A percentile compares a stretch with the other conserved stretches of the same genome.
Evolutionary conservation across 2,888 invertebrate genomes (phyloP).

Genomic region (Pycnomerus fuliginosus): DNA sequence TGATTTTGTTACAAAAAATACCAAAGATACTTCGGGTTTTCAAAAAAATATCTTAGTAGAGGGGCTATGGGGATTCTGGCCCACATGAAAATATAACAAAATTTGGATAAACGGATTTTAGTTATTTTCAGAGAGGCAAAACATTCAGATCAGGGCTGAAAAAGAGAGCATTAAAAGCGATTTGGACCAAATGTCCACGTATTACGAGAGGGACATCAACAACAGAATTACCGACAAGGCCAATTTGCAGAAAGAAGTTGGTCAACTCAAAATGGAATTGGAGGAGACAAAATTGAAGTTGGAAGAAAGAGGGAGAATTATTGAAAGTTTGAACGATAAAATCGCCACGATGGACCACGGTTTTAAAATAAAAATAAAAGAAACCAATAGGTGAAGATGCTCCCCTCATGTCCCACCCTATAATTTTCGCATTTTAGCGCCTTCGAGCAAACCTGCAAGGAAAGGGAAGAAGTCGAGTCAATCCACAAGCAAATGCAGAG

Average conservation of each 20-base stretch:
- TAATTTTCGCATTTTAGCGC: constrained; percentile 30
- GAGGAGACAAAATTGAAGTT: constrained; percentile 42
- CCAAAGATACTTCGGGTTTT: no score
- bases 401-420: not conserved
- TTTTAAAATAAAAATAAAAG: constrained; percentile 23
- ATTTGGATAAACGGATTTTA: constrained; percentile 33
- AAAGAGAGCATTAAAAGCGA: constrained; percentile 61
- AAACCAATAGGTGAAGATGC: constrained; percentile 5
- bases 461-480: constrained; percentile 32
- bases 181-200: constrained; percentile 58
- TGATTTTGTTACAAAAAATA: no score
- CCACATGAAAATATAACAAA: no score
- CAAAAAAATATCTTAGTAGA: no score
- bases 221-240: constrained; percentile 61
- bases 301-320: constrained; percentile 39
- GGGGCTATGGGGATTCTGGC: no score
- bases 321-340: constrained; percentile 39
- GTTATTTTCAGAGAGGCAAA: constrained; percentile 60
- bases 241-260: constrained; percentile 49
- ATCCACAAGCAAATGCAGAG: constrained; percentile 45
- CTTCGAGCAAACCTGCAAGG: constrained; percentile 21
- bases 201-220: constrained; percentile 59
- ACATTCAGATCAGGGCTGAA: constrained; percentile 59
- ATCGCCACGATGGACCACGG: constrained; percentile 41
- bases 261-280: constrained; percentile 49